These are phyloP conservation scores for Polymixis flavicincta DNA, from an alignment of 2,888 invertebrate species.

Conservation along the genomic window DNA sequence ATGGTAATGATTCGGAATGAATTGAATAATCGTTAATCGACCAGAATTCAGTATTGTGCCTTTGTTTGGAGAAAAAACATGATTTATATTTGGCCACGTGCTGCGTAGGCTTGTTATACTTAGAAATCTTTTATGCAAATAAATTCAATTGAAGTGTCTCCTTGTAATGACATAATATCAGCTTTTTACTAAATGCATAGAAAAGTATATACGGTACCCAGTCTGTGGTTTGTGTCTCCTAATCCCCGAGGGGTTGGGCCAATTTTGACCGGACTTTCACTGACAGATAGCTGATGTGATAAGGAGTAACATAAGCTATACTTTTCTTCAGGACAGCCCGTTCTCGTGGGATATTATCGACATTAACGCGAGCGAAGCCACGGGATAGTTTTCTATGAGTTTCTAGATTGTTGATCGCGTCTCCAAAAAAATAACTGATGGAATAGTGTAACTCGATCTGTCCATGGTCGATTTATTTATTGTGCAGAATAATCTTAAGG, in stretches of 20 bases:
- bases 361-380: no score
- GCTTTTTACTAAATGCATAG: no score
- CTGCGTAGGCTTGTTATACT: conserved; percentile 4
- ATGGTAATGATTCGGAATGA: conserved; percentile 66
- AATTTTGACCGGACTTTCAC: no score
- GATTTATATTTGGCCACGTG: conserved; percentile 36
- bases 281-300: no score
- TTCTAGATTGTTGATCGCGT: background rate
- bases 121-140: background rate
- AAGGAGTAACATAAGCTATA: no score
- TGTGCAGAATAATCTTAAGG: background rate
- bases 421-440: background rate
- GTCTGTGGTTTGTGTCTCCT: no score
- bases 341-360: no score
- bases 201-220: no score
- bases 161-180: no score
- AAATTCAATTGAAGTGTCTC: no score
- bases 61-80: conserved; percentile 55
- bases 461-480: background rate
- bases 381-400: background rate
- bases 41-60: conserved; percentile 47
- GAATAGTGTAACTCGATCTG: background rate
- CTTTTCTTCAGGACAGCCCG: no score
- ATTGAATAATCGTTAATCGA: conserved; percentile 63
- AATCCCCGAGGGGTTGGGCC: no score